Conservation (phyloP, 2,797 vertebrate species). For the Otus scops region DNA sequence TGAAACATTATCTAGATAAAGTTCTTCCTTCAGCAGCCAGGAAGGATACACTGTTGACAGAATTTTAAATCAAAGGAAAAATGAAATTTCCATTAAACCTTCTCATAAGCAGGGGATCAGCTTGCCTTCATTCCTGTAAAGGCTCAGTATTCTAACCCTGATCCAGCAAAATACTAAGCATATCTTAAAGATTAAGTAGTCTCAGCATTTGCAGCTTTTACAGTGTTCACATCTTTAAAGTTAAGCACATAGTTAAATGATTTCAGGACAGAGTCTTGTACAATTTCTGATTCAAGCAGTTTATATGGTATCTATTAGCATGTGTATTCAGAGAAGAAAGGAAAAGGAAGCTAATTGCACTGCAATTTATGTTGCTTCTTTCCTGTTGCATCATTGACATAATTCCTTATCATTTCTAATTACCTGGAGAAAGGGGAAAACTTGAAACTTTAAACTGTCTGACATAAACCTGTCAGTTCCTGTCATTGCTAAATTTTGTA, state of each 20-base stretch:
- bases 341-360: constrained; percentile 47
- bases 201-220: constrained; percentile 2
- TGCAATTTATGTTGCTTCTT: constrained; percentile 56
- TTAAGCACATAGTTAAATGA: not conserved
- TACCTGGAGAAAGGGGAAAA: constrained; percentile 37
- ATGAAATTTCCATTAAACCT: constrained; percentile 48
- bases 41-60: constrained; percentile 24
- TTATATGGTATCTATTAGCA: constrained; percentile 53
- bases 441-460: constrained; percentile 45
- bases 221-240: not conserved
- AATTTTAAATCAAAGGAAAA: constrained; percentile 45
- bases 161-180: constrained; percentile 23
- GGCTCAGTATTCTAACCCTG: not conserved
- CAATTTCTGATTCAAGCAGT: constrained; percentile 20
- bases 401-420: constrained; percentile 51
- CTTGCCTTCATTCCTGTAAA: constrained; percentile 11
- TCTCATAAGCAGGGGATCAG: constrained; percentile 17
- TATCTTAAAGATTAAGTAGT: constrained; percentile 11
- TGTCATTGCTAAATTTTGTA: constrained; percentile 33
- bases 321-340: constrained; percentile 19
- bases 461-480: constrained; percentile 28
- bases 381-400: constrained; percentile 22
- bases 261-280: constrained; percentile 3
- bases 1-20: constrained; percentile 23
- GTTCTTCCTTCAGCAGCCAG: not conserved